These are phyloP conservation scores for Aspidapion aeneum DNA, from an alignment of 2,888 invertebrate genomes.

Conservation along the genomic window DNA sequence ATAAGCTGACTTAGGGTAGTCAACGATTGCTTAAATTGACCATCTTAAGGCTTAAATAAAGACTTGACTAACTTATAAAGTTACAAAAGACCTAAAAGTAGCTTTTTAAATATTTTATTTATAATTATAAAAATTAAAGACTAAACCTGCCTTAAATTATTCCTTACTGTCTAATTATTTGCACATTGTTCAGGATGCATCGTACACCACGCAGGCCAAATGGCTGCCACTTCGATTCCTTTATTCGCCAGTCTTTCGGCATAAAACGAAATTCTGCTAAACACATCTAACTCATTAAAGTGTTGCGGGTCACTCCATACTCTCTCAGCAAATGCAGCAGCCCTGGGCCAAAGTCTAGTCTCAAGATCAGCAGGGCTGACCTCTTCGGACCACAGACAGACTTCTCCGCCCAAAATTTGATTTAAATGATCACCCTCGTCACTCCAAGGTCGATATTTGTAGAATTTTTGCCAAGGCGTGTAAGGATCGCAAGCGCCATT, in stretches of 20 bases:
- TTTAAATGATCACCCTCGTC: slow-evolving; percentile 43
- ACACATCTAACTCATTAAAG: slow-evolving; percentile 55
- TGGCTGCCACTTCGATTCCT: slow-evolving; percentile 61
- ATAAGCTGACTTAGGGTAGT: slow-evolving; percentile 72
- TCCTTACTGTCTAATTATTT: too few species aligned
- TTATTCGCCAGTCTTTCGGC: slow-evolving; percentile 57
- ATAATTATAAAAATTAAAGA: too few species aligned
- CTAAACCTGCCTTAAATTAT: too few species aligned
- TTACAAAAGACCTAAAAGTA: too few species aligned
- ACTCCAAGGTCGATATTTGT: slow-evolving; percentile 73
- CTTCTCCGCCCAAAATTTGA: slow-evolving; percentile 66
- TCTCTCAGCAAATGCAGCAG: slow-evolving; percentile 75
- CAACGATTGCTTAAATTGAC: too few species aligned
- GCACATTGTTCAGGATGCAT: slow-evolving; percentile 56
- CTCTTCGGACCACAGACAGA: slow-evolving; percentile 81
- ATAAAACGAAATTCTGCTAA: slow-evolving; percentile 61
- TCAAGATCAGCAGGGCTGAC: slow-evolving; percentile 67
- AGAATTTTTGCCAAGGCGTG: slow-evolving; percentile 79
- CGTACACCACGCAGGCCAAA: slow-evolving; percentile 74
- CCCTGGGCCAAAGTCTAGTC: slow-evolving; percentile 76
- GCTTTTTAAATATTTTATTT: too few species aligned
- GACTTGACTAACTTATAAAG: too few species aligned
- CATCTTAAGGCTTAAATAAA: too few species aligned
- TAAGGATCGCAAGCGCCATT: slow-evolving; percentile 81
- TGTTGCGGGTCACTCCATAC: slow-evolving; percentile 59